These are phyloP conservation scores for Drosophila gaucha DNA, from an alignment of 2,888 invertebrate genomes.

Conservation along the genomic window DNA sequence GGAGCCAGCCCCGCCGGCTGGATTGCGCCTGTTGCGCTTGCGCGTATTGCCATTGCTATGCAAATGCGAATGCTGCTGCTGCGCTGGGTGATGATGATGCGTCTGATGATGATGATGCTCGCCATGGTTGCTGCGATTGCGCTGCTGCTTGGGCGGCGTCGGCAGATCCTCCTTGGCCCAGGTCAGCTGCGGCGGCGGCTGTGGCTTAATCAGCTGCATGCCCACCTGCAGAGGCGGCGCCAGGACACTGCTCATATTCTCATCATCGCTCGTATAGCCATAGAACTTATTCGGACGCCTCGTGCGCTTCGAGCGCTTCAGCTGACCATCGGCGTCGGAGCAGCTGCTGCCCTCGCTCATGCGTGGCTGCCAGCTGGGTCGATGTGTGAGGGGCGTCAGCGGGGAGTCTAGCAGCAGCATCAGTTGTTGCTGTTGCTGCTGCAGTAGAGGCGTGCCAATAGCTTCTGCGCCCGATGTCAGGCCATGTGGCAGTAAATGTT, in stretches of 20 bases:
- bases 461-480: background rate
- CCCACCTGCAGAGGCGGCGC: conserved; percentile 81
- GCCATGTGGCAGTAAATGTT: background rate
- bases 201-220: conserved; percentile 85
- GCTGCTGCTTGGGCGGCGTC: conserved; percentile 85
- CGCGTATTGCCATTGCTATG: conserved; percentile 58
- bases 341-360: conserved; percentile 85
- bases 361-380: conserved; percentile 50
- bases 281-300: conserved; percentile 94
- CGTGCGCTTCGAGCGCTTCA: conserved; percentile 91
- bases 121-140: conserved; percentile 45
- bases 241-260: conserved; percentile 85
- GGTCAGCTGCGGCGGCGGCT: conserved; percentile 88
- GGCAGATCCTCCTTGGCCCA: conserved; percentile 91
- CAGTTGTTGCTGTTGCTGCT: conserved; percentile 24
- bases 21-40: conserved; percentile 58
- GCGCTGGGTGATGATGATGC: conserved; percentile 21
- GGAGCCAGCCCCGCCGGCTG: conserved; percentile 32
- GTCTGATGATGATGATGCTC: conserved; percentile 25
- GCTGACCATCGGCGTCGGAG: conserved; percentile 86
- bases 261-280: conserved; percentile 94
- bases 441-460: conserved; percentile 15
- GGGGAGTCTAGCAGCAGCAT: conserved; percentile 48
- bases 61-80: conserved; percentile 33
- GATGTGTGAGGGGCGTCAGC: conserved; percentile 66